Base-by-base conservation (phyloP, 2,797 vertebrate species). In the Hyperoplus lanceolatus region DNA sequence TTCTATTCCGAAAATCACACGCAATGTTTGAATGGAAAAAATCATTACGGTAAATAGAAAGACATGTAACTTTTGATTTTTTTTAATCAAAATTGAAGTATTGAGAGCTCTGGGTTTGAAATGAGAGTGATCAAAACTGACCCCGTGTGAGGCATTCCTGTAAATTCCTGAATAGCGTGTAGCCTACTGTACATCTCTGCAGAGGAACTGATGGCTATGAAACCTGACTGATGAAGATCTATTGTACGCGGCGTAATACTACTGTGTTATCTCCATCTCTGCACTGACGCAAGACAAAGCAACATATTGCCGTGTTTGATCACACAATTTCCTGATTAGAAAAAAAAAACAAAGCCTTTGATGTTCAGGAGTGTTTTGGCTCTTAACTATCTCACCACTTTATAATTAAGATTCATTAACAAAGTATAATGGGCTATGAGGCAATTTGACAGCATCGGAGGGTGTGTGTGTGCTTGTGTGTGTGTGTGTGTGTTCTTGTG, bases 251-350 rank as follows among this genome's bases (percentile, higher is more conserved):
- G 12, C 64, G 14, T 53, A 7, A 12, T 29, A 29, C 29, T 29
- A 29, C 29, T 8, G 21, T 57, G 21, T 75, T 75, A 79, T 87
- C 79, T 80, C 36, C 0, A 36, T 79, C 60, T 70, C 43, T 59
- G 70, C 60, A 80, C 77, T 91, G 87, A 90, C 0, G 75, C 88
- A 91, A 89, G 80, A 85, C 82, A 90, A 85, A 87, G 88, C 82
- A 90, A 90, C 77, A 72, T 66, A 60, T 71, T 76, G 59, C 51
- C 74, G 80, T 80, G 51, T 81, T 76, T 84, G 73, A 89, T 89
- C 57, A 18, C 43, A 41, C 77, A 70, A 69, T 57, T 73, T 88
- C 73, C 84, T 48, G 50, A 85, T 81, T 75, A 79, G 29, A 29
- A 29, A 29, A 29, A 29, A 29, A 73, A 79, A 82, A 84, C 55